Percentiles rank a stretch among this genome's conserved stretches.
Evolutionary conservation across 2,113 vertebrate species (phyloP).

Genomic region (Chaetops frenatus): DNA sequence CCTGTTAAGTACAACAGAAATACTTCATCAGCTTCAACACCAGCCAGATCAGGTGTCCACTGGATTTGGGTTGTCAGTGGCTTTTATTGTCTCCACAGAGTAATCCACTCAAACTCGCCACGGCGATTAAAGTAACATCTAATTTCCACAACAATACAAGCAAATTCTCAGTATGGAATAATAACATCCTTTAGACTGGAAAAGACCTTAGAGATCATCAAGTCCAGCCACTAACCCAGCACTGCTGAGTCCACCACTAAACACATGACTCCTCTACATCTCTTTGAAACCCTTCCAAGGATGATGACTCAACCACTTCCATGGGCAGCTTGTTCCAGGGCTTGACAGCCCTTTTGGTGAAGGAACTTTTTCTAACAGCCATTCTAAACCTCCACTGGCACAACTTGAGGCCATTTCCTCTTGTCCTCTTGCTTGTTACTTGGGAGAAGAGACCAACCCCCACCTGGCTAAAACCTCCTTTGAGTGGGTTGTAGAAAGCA

Average conservation of each 20-base stretch:
- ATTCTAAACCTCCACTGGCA: background rate
- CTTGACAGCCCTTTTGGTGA: background rate
- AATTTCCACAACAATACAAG: constrained; percentile 6
- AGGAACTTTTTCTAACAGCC: background rate
- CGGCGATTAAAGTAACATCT: background rate
- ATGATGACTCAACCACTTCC: background rate
- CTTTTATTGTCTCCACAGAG: background rate
- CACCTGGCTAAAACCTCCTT: background rate
- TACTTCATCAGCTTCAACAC: background rate
- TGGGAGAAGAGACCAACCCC: background rate
- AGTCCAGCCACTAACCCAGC: background rate
- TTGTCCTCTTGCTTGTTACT: background rate
- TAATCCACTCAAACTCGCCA: background rate
- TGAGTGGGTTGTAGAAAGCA: rapidly evolving
- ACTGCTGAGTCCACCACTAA: background rate
- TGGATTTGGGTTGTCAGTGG: background rate
- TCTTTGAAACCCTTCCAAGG: background rate
- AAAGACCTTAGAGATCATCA: background rate
- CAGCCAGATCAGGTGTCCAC: background rate
- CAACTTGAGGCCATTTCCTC: background rate
- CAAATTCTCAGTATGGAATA: background rate
- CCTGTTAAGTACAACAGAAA: background rate
- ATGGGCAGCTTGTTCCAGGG: background rate
- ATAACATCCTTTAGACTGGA: background rate
- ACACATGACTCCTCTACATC: background rate